Conservation (phyloP, 1,140 invertebrate genomes). For the Drosophila sp. region DNA sequence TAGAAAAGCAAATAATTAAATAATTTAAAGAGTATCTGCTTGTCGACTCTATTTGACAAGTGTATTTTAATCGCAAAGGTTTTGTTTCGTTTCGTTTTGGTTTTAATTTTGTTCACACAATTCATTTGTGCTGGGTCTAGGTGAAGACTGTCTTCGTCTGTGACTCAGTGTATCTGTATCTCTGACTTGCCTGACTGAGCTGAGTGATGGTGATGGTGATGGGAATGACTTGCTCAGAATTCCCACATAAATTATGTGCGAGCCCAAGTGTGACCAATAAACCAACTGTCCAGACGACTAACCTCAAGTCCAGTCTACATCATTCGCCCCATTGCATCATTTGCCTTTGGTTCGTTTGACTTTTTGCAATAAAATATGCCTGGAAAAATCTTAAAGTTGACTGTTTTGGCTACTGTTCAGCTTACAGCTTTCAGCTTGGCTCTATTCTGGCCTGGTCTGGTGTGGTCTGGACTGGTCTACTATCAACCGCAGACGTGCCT, state of each 20-base stretch:
- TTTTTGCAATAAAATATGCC: conserved; percentile 82
- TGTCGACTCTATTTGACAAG: neutral
- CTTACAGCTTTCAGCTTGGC: conserved; percentile 13
- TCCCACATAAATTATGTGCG: conserved; percentile 84
- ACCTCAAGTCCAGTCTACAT: conserved; percentile 48
- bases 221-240: conserved; percentile 77
- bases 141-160: conserved; percentile 48
- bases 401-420: conserved; percentile 14
- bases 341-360: conserved; percentile 23
- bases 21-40: conserved; percentile 15
- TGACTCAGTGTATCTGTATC: conserved; percentile 53
- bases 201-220: conserved; percentile 72
- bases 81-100: conserved; percentile 68
- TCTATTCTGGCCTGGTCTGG: conserved; percentile 1
- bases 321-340: conserved; percentile 25
- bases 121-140: conserved; percentile 78
- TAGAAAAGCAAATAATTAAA: too few relatives aligned
- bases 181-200: conserved; percentile 60
- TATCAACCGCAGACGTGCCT: conserved; percentile 49
- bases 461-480: conserved; percentile 6
- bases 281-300: conserved; percentile 77
- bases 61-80: conserved; percentile 51
- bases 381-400: conserved; percentile 66
- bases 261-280: conserved; percentile 84
- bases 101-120: conserved; percentile 80